A percentile compares a stretch with the other conserved stretches of the same genome.
These are phyloP conservation scores for Cephalopachus bancanus DNA, from an alignment of 2,797 vertebrate genomes.

Conservation along the genomic window DNA sequence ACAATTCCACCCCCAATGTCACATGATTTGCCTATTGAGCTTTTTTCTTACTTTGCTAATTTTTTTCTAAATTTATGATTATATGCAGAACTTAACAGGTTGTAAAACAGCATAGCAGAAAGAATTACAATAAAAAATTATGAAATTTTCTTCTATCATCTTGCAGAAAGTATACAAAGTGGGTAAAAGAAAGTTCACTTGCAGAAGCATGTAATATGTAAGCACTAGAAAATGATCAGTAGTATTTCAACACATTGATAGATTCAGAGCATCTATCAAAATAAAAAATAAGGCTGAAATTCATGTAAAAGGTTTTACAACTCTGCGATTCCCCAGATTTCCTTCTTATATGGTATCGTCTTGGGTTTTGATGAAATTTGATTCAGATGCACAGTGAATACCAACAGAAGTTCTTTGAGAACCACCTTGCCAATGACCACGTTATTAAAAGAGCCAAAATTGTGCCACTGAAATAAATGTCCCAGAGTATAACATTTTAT, in stretches of 20 bases:
- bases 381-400: slow-evolving; percentile 14
- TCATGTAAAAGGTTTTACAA: slow-evolving; percentile 38
- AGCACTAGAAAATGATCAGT: slow-evolving; percentile 43
- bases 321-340: not conserved
- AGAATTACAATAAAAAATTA: slow-evolving; percentile 43
- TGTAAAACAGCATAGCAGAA: not conserved
- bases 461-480: not conserved
- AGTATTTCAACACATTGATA: slow-evolving; percentile 27
- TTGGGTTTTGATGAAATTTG: slow-evolving; percentile 55
- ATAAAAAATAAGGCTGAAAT: slow-evolving; percentile 42
- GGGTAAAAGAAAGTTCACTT: slow-evolving; percentile 1
- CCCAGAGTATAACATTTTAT: slow-evolving; percentile 64
- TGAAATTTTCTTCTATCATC: not conserved
- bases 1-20: not conserved
- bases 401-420: slow-evolving; percentile 42
- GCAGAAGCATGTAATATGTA: not conserved
- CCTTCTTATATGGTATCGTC: not conserved
- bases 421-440: not conserved
- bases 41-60: slow-evolving; percentile 57
- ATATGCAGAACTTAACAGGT: not conserved
- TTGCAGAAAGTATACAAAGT: slow-evolving; percentile 20
- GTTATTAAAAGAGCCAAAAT: not conserved
- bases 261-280: slow-evolving; percentile 19
- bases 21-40: not conserved
- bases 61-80: not conserved